Evolutionary conservation across 2,888 invertebrate species (phyloP).

Genomic region (Agrotis exclamationis): DNA sequence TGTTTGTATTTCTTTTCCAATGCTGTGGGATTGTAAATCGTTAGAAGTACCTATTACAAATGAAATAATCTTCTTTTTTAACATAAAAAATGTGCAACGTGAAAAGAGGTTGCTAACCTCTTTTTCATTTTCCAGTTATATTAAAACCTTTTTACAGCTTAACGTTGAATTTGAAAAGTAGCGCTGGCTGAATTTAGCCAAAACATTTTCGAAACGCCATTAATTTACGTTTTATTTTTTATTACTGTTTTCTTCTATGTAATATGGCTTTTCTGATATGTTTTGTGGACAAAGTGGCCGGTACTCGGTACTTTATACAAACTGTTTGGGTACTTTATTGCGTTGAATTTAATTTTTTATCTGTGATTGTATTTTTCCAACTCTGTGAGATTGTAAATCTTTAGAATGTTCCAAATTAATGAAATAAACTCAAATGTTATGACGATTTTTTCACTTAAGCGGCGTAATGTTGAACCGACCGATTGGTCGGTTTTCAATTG

Average conservation of each 20-base stretch:
- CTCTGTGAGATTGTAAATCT: no score
- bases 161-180: neutral
- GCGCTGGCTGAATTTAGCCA: neutral
- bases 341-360: neutral
- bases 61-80: no score
- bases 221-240: neutral
- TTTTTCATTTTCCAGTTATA: no score
- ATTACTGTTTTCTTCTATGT: neutral
- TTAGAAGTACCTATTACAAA: no score
- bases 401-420: no score
- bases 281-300: neutral
- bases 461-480: no score
- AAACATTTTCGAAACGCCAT: neutral
- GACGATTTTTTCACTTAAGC: neutral
- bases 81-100: no score
- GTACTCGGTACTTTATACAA: neutral
- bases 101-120: no score
- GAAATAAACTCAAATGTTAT: no score
- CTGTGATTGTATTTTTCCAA: neutral
- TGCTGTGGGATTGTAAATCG: no score
- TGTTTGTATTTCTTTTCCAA: neutral
- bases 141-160: slow-evolving; percentile 6
- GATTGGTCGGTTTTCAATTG: no score
- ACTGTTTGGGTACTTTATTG: neutral
- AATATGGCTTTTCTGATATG: neutral